Evolutionary conservation across 2,888 invertebrate genomes (phyloP), one percentile per base, ranked within the genome.

Genomic region (Argyra leucocephala): DNA sequence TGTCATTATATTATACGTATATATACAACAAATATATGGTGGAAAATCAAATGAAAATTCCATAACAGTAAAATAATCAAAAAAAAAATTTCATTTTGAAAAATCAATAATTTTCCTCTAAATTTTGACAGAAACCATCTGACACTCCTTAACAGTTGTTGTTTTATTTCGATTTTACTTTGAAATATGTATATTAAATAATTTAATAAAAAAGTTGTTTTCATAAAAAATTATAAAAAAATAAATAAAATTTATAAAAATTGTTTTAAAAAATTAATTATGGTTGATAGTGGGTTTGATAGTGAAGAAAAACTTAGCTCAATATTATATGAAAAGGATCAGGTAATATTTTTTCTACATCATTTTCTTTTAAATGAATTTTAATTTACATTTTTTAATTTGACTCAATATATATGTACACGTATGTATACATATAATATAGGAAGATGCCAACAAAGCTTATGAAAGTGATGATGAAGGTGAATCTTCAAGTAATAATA

Each of bases 281-380:
- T 78, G 74, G 78, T 78, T 69, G 78, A 78, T 61, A 78, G 78
- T 66, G 78, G 78, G 66, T 76, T 78, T 59, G 78, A 78, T 64
- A 78, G 78, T 70, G 78, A 78, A 67, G 78, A 78, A 60, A 76
- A 76, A 69, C 61, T 69, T 24, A 66, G 66, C 63, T 48, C 48
- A n/a, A 48, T 48, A 18, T 18, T 48, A 48, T 48, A 59, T 24
- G 15, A 65, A 63, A 7, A 65, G 12, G 61, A 62, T 36, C 31
- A 36, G 21, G 48, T 48, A 48, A 48, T 5, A 31, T 31, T 26
- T 26, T 26, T 26, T 26, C 9, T 26, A 26, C 26, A 26, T 6
- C 4, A 26, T 26, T 26, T 6, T 26, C 9, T 26, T 37, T 5
- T 10, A 37, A 15, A 37, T 37, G 5, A 37, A 37, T 37, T 37